These are phyloP conservation scores for Coluber constrictor DNA, from an alignment of 2,797 vertebrate genomes.

Conservation along the genomic window DNA sequence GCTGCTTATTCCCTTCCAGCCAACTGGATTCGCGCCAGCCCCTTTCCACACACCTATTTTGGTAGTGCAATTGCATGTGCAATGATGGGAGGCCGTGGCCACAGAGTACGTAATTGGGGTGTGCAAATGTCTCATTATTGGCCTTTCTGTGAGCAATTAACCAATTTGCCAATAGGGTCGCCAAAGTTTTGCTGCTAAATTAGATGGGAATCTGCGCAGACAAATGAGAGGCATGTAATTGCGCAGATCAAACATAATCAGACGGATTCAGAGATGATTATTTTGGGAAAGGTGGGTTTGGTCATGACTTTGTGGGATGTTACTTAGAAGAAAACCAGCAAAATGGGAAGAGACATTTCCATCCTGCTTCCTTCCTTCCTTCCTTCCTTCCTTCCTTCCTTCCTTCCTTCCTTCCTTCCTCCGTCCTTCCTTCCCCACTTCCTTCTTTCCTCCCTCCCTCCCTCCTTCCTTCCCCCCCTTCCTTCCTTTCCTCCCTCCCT, in stretches of 20 bases:
- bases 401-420: too few relatives aligned
- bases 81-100: slow-evolving; percentile 7
- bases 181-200: slow-evolving; percentile 49
- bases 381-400: rapidly evolving
- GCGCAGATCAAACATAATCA: slow-evolving; percentile 36
- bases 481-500: too few relatives aligned
- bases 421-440: too few relatives aligned
- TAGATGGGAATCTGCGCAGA: slow-evolving; percentile 42
- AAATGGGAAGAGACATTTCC: neutral
- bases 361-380: neutral
- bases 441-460: too few relatives aligned
- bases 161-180: slow-evolving; percentile 42
- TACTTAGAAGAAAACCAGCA: neutral
- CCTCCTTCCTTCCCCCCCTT: too few relatives aligned
- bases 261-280: slow-evolving; percentile 35
- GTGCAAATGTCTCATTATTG: slow-evolving; percentile 49
- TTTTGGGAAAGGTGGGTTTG: neutral
- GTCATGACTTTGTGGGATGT: rapidly evolving
- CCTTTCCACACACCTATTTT: slow-evolving; percentile 33
- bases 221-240: slow-evolving; percentile 48
- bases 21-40: slow-evolving; percentile 32
- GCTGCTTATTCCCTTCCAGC: neutral
- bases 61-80: slow-evolving; percentile 37
- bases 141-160: slow-evolving; percentile 56
- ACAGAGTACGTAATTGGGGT: slow-evolving; percentile 50